Evolutionary conservation across 2,113 vertebrate genomes (phyloP), one percentile per base, ranked within the genome.

Genomic region (Rhizomys pruinosus): DNA sequence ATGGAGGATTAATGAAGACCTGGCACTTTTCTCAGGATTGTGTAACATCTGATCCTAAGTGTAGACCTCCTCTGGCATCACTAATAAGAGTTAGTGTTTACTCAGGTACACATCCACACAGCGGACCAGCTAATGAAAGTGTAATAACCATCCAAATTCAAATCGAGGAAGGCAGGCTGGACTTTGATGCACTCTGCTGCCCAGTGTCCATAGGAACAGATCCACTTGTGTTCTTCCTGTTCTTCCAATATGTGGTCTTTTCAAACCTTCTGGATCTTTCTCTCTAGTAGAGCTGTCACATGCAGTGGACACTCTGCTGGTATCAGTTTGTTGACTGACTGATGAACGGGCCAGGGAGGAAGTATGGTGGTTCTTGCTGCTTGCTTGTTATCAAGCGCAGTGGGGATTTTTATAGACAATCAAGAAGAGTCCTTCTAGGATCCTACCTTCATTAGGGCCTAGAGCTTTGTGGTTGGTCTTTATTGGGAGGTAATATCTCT

Each of bases 391-490:
- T 66, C 63, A 39, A 47, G 16, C 17, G 27, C 2, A 39, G 52
- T n/a, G 37, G 22, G 71, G 37, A 37, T 42, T 47, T 47, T 15
- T 52, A 44, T 39, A 29, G 47, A 29, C 37, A 74, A 23, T 25
- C 47, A 64, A 20, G 5, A 66, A 20, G 44, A 84, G n/a, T 4
- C 9, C 42, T 57, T 86, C 68, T 87, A 17, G 64, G 80, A 63
- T 2, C 11, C 19, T 42, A 5, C 6, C 32, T 69, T 84, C 52
- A 19, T 27, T 64, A 66, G 44, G 27, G n/a, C 80, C 52, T n/a
- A n/a, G 13, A 29, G 76, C 81, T 97, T 77, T 1, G 29, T 34
- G 23, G 2, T 34, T 87, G 77, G 71, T 92, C 63, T 91, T 94
- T 66, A 76, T 42, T 73, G 76, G 91, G 20, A 91, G 34, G 63